Evolutionary conservation across 2,113 vertebrate species (phyloP), one percentile per base, ranked within the genome.

Genomic region (Clarias macrocephalus): DNA sequence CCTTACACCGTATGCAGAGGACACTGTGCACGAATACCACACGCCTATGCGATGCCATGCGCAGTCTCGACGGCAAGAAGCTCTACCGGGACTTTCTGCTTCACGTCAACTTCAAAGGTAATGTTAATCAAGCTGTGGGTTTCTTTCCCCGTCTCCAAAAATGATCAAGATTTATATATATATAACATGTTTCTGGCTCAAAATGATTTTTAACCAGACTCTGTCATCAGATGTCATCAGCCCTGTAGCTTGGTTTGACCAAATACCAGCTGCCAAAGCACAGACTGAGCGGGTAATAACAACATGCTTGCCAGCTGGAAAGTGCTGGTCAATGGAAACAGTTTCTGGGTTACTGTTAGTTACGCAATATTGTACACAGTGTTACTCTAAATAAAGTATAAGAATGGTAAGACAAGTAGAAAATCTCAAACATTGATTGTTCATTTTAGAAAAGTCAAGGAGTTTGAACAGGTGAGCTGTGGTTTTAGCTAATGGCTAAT

Each of bases 71-170:
- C 10, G 98, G 98, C 48, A 97, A 96, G 90, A 96, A 94, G 88
- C 91, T 99, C 87, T 99, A 99, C 95, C 96, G 96, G 91, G 98
- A 99, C 88, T 99, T 96, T 89, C 95, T 99, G 86, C 96, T 99
- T 88, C 98, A 99, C 94, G 96, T 98, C 92, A 99, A 96, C 93
- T 99, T 99, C 93, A 96, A 96, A 95, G 98, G 98, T 99, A 96
- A 97, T 65, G 59, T 12, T 12, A 30, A 59, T 81, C 77, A 77
- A 54, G 3, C 33, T 81, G 11, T 52, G 11, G 23, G 54, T 72
- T 68, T 68, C 72, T 37, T 68, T 66, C 65, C 92, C 89, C 90
- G 42, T 87, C 88, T 87, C 87, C 84, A 62, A 37, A 62, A 0
- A 15, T 21, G 3, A 81, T 13, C 75, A 28, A 3, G 25, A 79